Percentiles rank a stretch among this genome's conserved stretches.
Conservation (phyloP, 2,888 invertebrate species). For the Acleris holmiana region DNA sequence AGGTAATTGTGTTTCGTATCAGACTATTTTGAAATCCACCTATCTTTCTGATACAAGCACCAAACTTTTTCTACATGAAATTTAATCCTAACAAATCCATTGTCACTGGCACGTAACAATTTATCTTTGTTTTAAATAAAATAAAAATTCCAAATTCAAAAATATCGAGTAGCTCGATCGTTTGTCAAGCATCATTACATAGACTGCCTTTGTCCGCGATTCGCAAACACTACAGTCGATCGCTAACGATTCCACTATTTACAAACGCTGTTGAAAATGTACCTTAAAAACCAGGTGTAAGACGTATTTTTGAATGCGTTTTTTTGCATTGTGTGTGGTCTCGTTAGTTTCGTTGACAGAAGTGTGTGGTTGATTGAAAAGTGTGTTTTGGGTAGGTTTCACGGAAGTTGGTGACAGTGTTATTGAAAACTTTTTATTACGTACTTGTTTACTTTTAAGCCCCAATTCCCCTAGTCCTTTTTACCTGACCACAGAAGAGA, state of each 20-base stretch:
- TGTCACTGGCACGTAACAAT: no score
- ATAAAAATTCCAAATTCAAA: background rate
- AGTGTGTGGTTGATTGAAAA: constrained; percentile 14
- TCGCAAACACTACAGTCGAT: constrained; percentile 10
- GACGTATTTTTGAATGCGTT: background rate
- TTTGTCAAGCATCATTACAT: constrained; percentile 12
- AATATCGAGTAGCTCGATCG: background rate
- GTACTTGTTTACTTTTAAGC: no score
- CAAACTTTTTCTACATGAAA: no score
- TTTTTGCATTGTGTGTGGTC: constrained; percentile 21
- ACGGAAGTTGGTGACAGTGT: background rate
- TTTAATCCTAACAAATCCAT: no score
- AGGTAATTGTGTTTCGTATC: no score
- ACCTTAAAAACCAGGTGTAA: background rate
- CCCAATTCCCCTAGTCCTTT: no score
- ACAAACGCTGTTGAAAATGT: background rate
- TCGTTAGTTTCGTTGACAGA: constrained; percentile 15
- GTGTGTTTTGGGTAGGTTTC: constrained; percentile 3
- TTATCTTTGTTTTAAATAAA: background rate
- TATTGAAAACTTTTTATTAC: no score
- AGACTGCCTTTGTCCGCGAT: constrained; percentile 13
- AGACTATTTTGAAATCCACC: no score
- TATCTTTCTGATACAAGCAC: no score
- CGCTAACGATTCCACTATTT: constrained; percentile 15
- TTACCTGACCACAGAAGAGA: no score